Percentiles rank a stretch among this genome's conserved stretches.
These are phyloP conservation scores for Lasiurus cinereus DNA, from an alignment of 2,113 vertebrate species.

Conservation along the genomic window DNA sequence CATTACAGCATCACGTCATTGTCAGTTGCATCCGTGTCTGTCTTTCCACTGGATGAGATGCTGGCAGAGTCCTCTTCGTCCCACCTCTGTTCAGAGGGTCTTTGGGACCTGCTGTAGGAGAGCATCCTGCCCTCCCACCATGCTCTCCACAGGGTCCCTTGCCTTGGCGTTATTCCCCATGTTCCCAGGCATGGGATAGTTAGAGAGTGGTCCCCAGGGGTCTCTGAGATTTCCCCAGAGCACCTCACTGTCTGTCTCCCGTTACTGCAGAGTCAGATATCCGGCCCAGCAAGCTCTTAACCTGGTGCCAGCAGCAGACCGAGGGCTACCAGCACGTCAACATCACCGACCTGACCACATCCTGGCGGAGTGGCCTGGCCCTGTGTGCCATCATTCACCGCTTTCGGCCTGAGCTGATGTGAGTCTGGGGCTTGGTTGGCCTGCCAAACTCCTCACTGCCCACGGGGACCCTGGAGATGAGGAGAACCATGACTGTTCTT, in stretches of 20 bases:
- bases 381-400: constrained; percentile 96
- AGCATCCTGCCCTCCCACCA: neutral
- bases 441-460: neutral
- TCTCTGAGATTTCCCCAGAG: neutral
- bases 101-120: neutral
- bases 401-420: constrained; percentile 97
- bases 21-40: rapidly evolving
- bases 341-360: constrained; percentile 93
- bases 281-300: constrained; percentile 94
- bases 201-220: neutral
- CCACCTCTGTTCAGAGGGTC: neutral
- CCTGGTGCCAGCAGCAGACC: constrained; percentile 97
- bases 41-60: neutral
- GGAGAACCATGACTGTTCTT: neutral
- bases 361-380: constrained; percentile 94
- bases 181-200: neutral
- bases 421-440: constrained; percentile 77
- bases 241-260: neutral
- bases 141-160: neutral
- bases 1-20: rapidly evolving
- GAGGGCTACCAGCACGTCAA: constrained; percentile 93
- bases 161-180: neutral
- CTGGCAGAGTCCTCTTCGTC: neutral
- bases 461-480: neutral
- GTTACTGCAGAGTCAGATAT: constrained; percentile 92